Conservation (phyloP, 2,797 vertebrate genomes). For the Denticeps clupeoides region DNA sequence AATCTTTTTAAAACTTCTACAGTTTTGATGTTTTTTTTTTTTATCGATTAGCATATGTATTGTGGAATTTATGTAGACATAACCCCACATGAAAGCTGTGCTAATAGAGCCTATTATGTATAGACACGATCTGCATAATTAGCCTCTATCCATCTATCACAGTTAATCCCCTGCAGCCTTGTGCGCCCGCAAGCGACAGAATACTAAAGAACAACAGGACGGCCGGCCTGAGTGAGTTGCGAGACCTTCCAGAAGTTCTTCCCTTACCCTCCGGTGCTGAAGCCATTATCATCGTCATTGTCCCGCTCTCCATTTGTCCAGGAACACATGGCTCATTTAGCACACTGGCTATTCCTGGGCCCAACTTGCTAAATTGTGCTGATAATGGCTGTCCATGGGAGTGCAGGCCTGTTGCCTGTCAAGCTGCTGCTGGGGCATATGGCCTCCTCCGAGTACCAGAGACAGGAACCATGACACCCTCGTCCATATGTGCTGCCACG, state of each 20-base stretch:
- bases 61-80: too few relatives aligned
- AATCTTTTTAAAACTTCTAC: too few relatives aligned
- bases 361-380: constrained; percentile 42
- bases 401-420: constrained; percentile 33
- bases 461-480: constrained; percentile 17
- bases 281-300: background rate
- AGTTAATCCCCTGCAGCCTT: too few relatives aligned
- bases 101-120: too few relatives aligned
- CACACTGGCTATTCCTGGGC: constrained; percentile 18
- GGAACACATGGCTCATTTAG: constrained; percentile 41
- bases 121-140: too few relatives aligned
- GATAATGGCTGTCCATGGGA: constrained; percentile 33
- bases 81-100: too few relatives aligned
- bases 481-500: constrained; percentile 21
- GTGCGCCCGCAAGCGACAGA: too few relatives aligned
- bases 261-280: background rate
- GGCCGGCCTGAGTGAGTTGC: too few relatives aligned
- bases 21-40: too few relatives aligned
- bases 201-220: too few relatives aligned
- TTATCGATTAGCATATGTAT: too few relatives aligned
- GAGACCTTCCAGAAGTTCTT: background rate
- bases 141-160: too few relatives aligned
- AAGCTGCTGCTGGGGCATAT: constrained; percentile 23
- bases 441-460: constrained; percentile 14
- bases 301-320: constrained; percentile 29